Conservation (phyloP, 2,797 vertebrate species). For the Mallotus villosus region DNA sequence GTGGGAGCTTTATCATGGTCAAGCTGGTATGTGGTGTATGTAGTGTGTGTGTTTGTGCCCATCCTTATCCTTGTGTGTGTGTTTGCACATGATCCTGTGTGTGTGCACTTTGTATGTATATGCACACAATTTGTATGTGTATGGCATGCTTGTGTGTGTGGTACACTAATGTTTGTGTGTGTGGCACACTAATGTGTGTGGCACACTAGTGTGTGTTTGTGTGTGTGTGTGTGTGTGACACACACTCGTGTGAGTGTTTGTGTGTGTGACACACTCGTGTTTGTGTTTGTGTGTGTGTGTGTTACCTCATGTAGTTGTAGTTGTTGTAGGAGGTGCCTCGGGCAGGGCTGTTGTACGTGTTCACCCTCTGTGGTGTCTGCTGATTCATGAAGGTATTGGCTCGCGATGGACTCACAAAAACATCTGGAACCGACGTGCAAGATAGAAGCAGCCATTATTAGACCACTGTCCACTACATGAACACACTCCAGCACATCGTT, state of each 20-base stretch:
- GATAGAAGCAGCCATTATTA: slow-evolving; percentile 13
- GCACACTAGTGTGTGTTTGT: background rate
- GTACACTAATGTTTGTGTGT: background rate
- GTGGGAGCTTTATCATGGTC: background rate
- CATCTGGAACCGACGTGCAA: slow-evolving; percentile 59
- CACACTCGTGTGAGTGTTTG: background rate
- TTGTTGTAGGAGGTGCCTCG: slow-evolving; percentile 34
- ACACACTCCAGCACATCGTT: background rate
- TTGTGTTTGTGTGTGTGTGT: slow-evolving; percentile 1
- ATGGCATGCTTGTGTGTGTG: slow-evolving; percentile 11
- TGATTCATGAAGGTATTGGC: slow-evolving; percentile 70
- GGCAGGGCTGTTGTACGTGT: slow-evolving; percentile 22
- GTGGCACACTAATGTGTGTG: background rate
- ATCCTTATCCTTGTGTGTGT: background rate
- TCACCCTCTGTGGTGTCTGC: slow-evolving; percentile 43
- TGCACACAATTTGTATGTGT: background rate
- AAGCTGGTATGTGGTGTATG: background rate
- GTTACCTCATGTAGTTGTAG: slow-evolving; percentile 57
- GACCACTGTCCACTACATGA: background rate
- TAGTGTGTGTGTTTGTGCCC: background rate
- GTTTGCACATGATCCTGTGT: background rate
- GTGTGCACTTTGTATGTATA: slow-evolving; percentile 13
- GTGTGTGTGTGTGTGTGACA: slow-evolving; percentile 4
- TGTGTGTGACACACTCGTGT: background rate
- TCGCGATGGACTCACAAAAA: slow-evolving; percentile 61